Evolutionary conservation across 2,113 vertebrate genomes (phyloP).

Genomic region (Puffinus mauretanicus): DNA sequence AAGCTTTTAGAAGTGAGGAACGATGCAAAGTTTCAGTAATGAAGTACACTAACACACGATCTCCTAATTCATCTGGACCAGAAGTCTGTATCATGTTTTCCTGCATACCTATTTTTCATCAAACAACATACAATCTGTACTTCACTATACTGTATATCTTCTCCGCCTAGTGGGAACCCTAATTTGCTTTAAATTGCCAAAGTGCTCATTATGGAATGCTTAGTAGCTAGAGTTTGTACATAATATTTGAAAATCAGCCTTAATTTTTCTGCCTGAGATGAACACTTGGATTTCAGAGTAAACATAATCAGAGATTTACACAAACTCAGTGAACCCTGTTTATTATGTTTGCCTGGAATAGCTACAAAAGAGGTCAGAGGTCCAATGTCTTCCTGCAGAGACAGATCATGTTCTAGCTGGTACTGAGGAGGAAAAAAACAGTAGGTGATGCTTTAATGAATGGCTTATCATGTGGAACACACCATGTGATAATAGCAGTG

Average conservation of each 20-base stretch:
- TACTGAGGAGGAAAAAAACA: constrained; percentile 80
- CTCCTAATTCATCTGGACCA: constrained; percentile 54
- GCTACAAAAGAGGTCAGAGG: constrained; percentile 83
- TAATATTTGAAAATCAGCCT: constrained; percentile 82
- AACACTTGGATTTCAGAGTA: constrained; percentile 80
- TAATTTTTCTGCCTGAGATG: constrained; percentile 79
- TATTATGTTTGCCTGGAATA: constrained; percentile 81
- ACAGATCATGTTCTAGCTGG: constrained; percentile 86
- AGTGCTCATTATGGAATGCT: constrained; percentile 79
- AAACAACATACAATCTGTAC: constrained; percentile 62
- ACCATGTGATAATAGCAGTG: constrained; percentile 82
- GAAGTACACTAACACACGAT: constrained; percentile 15
- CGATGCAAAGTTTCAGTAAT: constrained; percentile 27
- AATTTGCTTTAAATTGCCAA: constrained; percentile 81
- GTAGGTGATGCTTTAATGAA: constrained; percentile 88
- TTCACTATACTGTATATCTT: constrained; percentile 65
- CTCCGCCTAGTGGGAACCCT: constrained; percentile 73
- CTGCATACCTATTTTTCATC: constrained; percentile 66
- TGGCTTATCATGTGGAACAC: constrained; percentile 86
- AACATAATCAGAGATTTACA: constrained; percentile 85
- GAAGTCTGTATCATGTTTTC: constrained; percentile 38
- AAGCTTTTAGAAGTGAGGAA: constrained; percentile 18
- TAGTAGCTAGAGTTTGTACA: constrained; percentile 79
- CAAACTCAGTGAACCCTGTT: constrained; percentile 80
- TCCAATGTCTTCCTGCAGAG: constrained; percentile 81